Conservation (phyloP, 2,113 vertebrate genomes). For the Neomonachus schauinslandi region DNA sequence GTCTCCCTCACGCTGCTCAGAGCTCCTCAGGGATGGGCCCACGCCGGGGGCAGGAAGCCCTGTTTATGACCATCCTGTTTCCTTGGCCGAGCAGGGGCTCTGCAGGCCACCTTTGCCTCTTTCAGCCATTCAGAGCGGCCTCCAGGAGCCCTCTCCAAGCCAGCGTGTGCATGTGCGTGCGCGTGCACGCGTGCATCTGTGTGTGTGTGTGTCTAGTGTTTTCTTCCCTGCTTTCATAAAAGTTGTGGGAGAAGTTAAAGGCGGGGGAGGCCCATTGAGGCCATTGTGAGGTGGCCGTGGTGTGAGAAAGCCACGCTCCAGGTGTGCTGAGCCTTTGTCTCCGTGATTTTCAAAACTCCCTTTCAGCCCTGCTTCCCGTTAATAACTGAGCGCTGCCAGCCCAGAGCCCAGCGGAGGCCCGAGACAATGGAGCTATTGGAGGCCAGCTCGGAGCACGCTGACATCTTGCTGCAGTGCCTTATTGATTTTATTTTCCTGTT, state of each 20-base stretch:
- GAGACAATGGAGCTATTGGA: constrained; percentile 72
- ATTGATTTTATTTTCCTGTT: constrained; percentile 79
- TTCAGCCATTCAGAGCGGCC: background rate
- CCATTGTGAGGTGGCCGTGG: constrained; percentile 55
- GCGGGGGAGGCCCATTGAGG: constrained; percentile 18
- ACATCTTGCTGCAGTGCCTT: constrained; percentile 67
- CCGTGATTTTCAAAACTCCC: constrained; percentile 50
- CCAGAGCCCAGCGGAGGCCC: constrained; percentile 29
- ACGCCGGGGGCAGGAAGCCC: background rate
- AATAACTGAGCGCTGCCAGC: constrained; percentile 38
- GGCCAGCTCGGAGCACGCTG: background rate
- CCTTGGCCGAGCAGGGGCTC: background rate
- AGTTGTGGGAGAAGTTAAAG: constrained; percentile 62
- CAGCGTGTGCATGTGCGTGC: rapidly evolving
- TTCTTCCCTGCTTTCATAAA: constrained; percentile 53
- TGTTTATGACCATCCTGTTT: background rate
- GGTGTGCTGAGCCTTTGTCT: constrained; percentile 72
- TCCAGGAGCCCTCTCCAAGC: background rate
- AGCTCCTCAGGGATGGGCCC: background rate
- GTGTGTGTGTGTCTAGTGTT: background rate
- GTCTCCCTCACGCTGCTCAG: background rate
- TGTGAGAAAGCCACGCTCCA: background rate
- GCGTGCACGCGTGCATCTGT: rapidly evolving
- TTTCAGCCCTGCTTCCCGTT: constrained; percentile 68
- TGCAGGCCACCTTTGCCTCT: background rate